Conservation (phyloP, 2,113 vertebrate species). For the Sprattus sprattus region DNA sequence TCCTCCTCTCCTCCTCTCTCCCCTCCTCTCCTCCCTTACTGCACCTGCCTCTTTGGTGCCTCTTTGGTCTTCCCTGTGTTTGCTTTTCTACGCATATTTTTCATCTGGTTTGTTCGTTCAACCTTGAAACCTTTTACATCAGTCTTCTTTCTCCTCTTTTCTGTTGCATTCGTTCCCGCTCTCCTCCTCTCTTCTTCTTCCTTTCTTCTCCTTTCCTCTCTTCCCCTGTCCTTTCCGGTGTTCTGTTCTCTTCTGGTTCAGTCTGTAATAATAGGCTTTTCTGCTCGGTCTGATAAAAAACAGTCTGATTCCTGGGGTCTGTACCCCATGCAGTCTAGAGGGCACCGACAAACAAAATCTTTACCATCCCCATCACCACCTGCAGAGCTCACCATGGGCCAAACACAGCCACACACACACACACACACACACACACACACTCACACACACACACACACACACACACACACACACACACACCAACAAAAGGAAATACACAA, state of each 20-base stretch:
- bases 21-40: neutral
- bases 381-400: neutral
- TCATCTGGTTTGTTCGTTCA: too few species aligned
- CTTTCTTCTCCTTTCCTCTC: neutral
- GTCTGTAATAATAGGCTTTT: slow-evolving; percentile 22
- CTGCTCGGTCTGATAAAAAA: slow-evolving; percentile 9
- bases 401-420: neutral
- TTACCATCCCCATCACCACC: neutral
- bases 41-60: too few species aligned
- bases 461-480: neutral
- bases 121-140: too few species aligned
- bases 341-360: neutral
- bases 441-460: neutral
- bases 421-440: neutral
- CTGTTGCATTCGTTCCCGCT: neutral
- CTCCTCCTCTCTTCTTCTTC: neutral
- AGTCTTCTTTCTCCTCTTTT: neutral
- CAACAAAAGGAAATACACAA: neutral
- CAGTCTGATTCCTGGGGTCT: neutral
- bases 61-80: neutral
- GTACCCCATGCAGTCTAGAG: neutral
- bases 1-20: neutral
- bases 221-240: neutral
- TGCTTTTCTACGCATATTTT: too few species aligned
- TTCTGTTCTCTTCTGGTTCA: neutral